phyloP scores from a whole-genome alignment of 2,797 vertebrate genomes.

The Rousettus madagascariensis region DNA sequence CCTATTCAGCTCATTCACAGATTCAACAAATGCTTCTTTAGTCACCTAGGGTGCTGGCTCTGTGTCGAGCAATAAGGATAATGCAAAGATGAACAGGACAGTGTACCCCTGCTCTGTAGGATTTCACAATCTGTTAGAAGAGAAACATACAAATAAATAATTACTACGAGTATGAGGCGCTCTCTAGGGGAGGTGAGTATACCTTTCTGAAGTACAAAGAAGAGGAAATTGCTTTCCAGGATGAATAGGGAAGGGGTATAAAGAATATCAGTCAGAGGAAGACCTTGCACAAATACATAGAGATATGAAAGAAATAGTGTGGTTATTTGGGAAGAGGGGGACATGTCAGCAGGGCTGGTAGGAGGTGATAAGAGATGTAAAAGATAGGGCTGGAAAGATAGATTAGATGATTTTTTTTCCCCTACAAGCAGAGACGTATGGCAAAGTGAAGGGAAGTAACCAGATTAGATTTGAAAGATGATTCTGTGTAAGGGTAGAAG shows the following conservation, averaged over 20 bases:
- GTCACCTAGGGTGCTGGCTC: background rate
- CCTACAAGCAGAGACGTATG: background rate
- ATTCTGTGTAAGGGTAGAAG: background rate
- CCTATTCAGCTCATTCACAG: slow-evolving; percentile 9
- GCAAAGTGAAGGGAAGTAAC: background rate
- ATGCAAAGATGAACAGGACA: background rate
- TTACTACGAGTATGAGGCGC: background rate
- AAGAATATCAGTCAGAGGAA: background rate
- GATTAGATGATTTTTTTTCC: background rate
- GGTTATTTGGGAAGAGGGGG: background rate
- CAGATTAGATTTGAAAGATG: slow-evolving; percentile 11
- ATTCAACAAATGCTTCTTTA: slow-evolving; percentile 6
- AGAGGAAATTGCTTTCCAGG: background rate
- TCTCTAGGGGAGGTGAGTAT: background rate
- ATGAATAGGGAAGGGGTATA: background rate
- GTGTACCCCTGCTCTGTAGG: background rate
- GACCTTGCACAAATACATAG: background rate
- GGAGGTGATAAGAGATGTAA: background rate
- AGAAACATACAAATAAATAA: background rate
- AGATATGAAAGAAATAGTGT: background rate
- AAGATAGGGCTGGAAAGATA: background rate
- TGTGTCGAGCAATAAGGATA: background rate
- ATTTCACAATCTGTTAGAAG: background rate
- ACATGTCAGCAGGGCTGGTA: background rate
- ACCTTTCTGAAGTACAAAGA: background rate